phyloP scores from a whole-genome alignment of 1,140 invertebrate species.

The Orchestia grillus region DNA sequence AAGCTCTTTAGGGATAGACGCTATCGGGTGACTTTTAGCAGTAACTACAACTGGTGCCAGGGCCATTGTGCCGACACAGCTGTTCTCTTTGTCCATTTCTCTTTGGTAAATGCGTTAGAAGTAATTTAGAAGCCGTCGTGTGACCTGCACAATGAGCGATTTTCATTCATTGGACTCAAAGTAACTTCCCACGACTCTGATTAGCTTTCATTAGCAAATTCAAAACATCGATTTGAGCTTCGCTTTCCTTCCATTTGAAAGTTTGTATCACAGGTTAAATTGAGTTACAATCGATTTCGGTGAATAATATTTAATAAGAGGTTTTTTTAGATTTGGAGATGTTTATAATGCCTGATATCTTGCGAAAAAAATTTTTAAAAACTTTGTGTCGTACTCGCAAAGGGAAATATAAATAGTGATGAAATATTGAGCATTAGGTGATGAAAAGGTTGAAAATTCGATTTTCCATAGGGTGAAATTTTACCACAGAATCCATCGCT shows the following conservation, averaged over 20 bases:
- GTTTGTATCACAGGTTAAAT: too few relatives aligned
- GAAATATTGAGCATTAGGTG: too few relatives aligned
- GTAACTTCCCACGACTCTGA: neutral
- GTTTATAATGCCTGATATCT: too few relatives aligned
- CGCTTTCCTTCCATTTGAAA: neutral
- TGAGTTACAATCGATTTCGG: too few relatives aligned
- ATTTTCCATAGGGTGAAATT: too few relatives aligned
- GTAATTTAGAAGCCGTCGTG: conserved; percentile 2
- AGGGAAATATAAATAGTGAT: too few relatives aligned
- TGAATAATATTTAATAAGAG: too few relatives aligned
- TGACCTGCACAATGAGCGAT: neutral
- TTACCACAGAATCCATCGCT: too few relatives aligned
- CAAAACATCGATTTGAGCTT: neutral
- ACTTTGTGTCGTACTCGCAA: too few relatives aligned
- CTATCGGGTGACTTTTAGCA: conserved; percentile 44
- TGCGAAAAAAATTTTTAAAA: too few relatives aligned
- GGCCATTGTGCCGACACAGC: conserved; percentile 10
- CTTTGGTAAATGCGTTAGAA: neutral
- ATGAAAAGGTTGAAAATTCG: too few relatives aligned
- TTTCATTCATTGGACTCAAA: neutral
- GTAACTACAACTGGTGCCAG: conserved; percentile 42
- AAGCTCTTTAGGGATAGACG: conserved; percentile 54
- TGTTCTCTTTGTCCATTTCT: neutral
- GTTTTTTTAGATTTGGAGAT: too few relatives aligned
- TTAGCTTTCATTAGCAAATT: neutral